Percentiles rank a stretch among this genome's conserved stretches.
Conservation (phyloP, 2,888 invertebrate genomes). For the Poecilobothrus nobilitatus region DNA sequence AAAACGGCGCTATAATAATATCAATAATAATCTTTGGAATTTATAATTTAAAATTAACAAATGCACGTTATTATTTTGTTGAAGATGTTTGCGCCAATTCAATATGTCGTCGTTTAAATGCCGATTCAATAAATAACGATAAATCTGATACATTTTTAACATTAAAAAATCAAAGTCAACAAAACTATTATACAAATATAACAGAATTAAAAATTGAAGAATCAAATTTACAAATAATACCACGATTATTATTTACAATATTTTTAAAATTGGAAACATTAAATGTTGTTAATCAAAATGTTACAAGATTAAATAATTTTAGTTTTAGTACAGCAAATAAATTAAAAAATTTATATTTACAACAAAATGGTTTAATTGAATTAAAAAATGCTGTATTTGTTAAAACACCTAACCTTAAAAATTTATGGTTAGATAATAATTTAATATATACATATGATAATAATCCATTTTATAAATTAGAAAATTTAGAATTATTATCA, state of each 20-base stretch:
- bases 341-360: slow-evolving; percentile 1
- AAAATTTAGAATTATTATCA: background rate
- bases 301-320: background rate
- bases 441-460: background rate
- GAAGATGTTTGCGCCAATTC: background rate
- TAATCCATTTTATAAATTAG: slow-evolving; percentile 3
- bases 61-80: slow-evolving; percentile 1
- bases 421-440: slow-evolving; percentile 4
- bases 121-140: background rate
- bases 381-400: slow-evolving; percentile 1
- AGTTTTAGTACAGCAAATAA: slow-evolving; percentile 1
- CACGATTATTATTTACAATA: background rate
- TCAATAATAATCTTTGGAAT: background rate
- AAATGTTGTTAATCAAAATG: background rate
- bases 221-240: slow-evolving; percentile 3
- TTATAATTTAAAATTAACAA: background rate
- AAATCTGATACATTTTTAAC: background rate
- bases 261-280: background rate
- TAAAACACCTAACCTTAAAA: slow-evolving; percentile 6
- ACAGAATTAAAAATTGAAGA: background rate
- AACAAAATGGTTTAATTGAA: background rate
- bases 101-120: background rate
- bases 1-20: background rate
- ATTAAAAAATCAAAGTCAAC: background rate
- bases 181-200: background rate